Conservation (phyloP, 1,140 invertebrate genomes). For the Heterodera schachtii region DNA sequence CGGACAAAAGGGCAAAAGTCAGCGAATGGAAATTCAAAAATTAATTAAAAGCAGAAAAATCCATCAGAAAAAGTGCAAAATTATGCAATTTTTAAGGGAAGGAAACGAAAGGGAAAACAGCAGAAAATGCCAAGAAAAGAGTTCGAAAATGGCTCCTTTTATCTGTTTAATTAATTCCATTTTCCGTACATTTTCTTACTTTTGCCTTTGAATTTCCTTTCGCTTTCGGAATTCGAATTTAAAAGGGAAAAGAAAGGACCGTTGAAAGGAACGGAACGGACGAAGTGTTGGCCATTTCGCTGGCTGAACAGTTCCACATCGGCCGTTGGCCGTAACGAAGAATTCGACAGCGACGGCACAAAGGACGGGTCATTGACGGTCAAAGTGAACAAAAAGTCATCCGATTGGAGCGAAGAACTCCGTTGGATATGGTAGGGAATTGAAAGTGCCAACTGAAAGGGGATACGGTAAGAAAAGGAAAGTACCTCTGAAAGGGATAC, state of each 20-base stretch:
- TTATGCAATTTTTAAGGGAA: no score
- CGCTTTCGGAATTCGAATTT: neutral
- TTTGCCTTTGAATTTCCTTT: no score
- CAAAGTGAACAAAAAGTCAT: conserved; percentile 23
- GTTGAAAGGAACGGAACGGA: conserved; percentile 10
- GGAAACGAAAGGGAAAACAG: no score
- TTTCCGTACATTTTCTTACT: no score
- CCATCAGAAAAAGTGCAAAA: no score
- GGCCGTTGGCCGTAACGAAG: neutral
- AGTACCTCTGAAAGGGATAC: no score
- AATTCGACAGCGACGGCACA: no score
- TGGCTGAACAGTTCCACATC: conserved; percentile 24
- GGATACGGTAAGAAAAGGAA: neutral
- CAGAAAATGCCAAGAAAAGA: no score
- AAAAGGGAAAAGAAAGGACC: neutral
- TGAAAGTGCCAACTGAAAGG: conserved; percentile 17
- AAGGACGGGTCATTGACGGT: neutral
- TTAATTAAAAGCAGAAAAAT: neutral
- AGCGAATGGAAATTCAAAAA: neutral
- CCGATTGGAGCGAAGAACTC: neutral
- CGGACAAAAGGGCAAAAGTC: no score
- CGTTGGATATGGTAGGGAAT: conserved; percentile 26
- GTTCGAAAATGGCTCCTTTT: no score
- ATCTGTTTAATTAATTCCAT: no score
- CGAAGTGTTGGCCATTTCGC: conserved; percentile 7